phyloP scores from a whole-genome alignment of 2,888 invertebrate genomes.

The Nipponacmea schrenckii region DNA sequence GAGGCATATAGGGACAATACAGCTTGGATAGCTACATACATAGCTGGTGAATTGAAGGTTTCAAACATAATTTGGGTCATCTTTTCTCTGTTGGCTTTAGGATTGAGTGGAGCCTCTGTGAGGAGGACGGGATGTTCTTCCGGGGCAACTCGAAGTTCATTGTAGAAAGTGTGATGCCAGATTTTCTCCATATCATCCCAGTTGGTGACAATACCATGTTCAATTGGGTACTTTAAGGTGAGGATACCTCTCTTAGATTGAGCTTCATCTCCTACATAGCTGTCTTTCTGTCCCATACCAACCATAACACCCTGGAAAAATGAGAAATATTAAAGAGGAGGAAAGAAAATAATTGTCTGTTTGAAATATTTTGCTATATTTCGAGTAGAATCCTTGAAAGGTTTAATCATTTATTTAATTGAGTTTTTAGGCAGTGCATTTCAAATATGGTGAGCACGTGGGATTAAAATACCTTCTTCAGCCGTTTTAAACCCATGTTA shows the following conservation, averaged over 20 bases:
- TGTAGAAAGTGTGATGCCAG: slow-evolving; percentile 62
- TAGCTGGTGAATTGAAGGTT: slow-evolving; percentile 80
- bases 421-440: too few relatives aligned
- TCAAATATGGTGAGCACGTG: too few relatives aligned
- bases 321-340: not conserved
- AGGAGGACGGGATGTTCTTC: slow-evolving; percentile 92
- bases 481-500: too few relatives aligned
- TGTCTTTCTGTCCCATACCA: slow-evolving; percentile 85
- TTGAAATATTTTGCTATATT: too few relatives aligned
- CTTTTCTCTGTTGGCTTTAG: slow-evolving; percentile 93
- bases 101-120: slow-evolving; percentile 90
- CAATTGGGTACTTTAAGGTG: slow-evolving; percentile 69
- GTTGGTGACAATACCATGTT: slow-evolving; percentile 61
- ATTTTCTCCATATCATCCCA: slow-evolving; percentile 66
- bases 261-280: slow-evolving; percentile 61
- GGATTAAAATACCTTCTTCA: too few relatives aligned
- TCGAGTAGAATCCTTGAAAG: too few relatives aligned
- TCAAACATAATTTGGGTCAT: slow-evolving; percentile 75
- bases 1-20: slow-evolving; percentile 91
- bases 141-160: slow-evolving; percentile 85
- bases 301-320: slow-evolving; percentile 77
- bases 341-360: too few relatives aligned
- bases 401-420: too few relatives aligned
- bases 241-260: slow-evolving; percentile 80
- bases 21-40: slow-evolving; percentile 93